Evolutionary conservation across 2,888 invertebrate species (phyloP).

Genomic region (Galerucella pusilla): DNA sequence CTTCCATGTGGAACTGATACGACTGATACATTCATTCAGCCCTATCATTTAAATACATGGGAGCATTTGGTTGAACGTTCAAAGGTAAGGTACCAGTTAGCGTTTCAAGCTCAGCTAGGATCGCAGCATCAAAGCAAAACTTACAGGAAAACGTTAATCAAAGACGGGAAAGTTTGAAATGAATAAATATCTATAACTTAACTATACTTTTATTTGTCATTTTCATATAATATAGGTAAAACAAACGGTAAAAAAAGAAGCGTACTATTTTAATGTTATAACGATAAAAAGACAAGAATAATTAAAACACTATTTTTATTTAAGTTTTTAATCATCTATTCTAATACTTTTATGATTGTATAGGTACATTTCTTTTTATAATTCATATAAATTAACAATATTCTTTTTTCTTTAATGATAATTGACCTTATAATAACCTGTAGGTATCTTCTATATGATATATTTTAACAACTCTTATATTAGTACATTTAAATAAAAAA

Average conservation of each 20-base stretch:
- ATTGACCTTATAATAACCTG: slow-evolving; percentile 58
- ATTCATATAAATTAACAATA: slow-evolving; percentile 47
- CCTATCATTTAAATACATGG: no score
- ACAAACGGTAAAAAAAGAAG: slow-evolving; percentile 25
- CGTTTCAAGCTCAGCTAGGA: no score
- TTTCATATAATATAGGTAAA: slow-evolving; percentile 23
- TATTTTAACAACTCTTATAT: slow-evolving; percentile 42
- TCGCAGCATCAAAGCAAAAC: no score
- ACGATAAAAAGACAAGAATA: slow-evolving; percentile 31
- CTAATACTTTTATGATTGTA: slow-evolving; percentile 48
- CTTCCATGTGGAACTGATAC: no score
- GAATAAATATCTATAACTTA: slow-evolving; percentile 6
- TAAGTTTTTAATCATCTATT: slow-evolving; percentile 37
- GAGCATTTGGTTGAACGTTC: no score
- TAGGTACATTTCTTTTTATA: slow-evolving; percentile 35
- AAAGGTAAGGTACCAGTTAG: no score
- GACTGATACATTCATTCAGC: no score
- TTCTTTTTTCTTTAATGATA: slow-evolving; percentile 45
- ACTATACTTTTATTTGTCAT: slow-evolving; percentile 33
- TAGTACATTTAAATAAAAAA: slow-evolving; percentile 3
- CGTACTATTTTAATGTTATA: slow-evolving; percentile 24
- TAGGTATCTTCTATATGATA: slow-evolving; percentile 42
- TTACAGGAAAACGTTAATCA: no score
- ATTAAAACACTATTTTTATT: slow-evolving; percentile 44
- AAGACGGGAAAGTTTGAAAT: not conserved